Evolutionary conservation across 1,140 invertebrate genomes (phyloP), one percentile per base, ranked within the genome.

Genomic region (Drosophila pseudoananassae): DNA sequence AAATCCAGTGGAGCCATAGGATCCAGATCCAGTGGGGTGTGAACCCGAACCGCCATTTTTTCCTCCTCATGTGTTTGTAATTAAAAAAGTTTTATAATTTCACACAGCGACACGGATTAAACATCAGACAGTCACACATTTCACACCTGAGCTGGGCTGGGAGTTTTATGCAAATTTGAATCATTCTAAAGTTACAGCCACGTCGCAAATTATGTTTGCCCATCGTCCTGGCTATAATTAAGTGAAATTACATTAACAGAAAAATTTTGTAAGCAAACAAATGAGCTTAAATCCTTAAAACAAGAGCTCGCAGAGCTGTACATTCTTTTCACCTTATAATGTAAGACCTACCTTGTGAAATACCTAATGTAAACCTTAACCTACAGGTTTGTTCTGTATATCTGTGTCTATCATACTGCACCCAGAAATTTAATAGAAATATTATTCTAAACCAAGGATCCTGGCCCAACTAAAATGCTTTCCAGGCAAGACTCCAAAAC

Each of bases 41-140:
- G 7, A 43, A 43, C 40, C 43, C 68, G 56, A 69, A 63, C 60
- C 46, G 60, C 27, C 14, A 9, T 29, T 33, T 15, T 31, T 29
- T 1, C 31, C 8, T 10, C n/a, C 20, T n/a, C 15, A 17, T 38
- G 46, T 80, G 53, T 50, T 61, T 68, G 65, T 84, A 85, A 84
- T 84, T 84, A 85, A 80, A 85, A 84, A 84, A 84, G 54, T 84
- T 84, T 85, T 85, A 54, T 66, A 74, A 77, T 82, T 64, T 75
- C 12, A 45, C 38, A 33, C 68, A 47, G 57, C 45, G 40, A 51
- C 63, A 70, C 53, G 59, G 51, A 57, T 64, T 50, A 58, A 64
- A 69, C 47, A 52, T 56, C 33, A 63, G 27, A 54, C 36, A 51
- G 36, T 60, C 46, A 47, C 65, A 64, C 54, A 84, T 54, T 76